These are phyloP conservation scores for Hymenopus coronatus DNA, from an alignment of 2,888 invertebrate species.

Conservation along the genomic window DNA sequence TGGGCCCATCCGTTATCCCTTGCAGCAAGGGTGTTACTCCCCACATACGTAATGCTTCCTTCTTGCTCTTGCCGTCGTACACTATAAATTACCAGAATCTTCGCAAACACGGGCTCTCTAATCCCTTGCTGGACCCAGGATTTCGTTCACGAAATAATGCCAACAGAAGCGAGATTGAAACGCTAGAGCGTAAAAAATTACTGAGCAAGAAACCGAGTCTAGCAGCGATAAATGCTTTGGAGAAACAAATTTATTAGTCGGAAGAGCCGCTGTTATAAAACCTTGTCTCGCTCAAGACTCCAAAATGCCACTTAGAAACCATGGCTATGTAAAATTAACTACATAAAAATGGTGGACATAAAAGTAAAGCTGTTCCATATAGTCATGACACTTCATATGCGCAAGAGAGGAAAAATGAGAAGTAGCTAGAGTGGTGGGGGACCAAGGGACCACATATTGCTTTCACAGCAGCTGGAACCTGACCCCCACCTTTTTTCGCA, in stretches of 20 bases:
- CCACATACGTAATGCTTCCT: not conserved
- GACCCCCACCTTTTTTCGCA: no score
- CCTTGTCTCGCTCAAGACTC: no score
- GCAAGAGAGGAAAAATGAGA: no score
- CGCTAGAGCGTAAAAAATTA: not conserved
- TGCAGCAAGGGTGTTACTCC: not conserved
- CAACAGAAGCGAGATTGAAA: not conserved
- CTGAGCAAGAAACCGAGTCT: not conserved
- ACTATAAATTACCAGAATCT: not conserved
- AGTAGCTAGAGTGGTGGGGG: no score
- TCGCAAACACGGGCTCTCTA: not conserved
- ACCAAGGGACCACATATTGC: no score
- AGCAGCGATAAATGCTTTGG: not conserved
- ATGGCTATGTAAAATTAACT: no score
- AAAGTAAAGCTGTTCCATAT: no score
- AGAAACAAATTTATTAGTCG: not conserved
- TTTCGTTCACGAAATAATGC: not conserved
- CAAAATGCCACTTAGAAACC: no score
- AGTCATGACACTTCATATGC: no score
- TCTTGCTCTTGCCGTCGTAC: not conserved
- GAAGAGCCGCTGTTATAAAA: not conserved
- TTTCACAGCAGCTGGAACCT: no score
- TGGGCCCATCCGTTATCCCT: not conserved
- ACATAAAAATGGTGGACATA: no score
- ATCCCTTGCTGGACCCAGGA: not conserved